Evolutionary conservation across 1,140 invertebrate species (phyloP), one percentile per base, ranked within the genome.

Genomic region (Brachionus angularis): DNA sequence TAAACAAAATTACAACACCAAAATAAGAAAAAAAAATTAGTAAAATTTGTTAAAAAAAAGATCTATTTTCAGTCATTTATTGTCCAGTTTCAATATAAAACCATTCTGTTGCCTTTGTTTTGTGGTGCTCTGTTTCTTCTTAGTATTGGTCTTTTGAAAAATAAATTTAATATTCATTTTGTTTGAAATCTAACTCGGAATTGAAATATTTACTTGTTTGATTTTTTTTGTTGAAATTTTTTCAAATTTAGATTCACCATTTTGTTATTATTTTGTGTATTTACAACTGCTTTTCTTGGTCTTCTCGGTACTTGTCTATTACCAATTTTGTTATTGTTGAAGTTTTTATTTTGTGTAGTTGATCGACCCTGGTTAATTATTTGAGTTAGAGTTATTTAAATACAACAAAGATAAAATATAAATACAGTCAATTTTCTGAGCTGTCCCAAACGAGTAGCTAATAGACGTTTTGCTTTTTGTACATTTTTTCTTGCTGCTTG

Each of bases 401-500:
- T n/a, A n/a, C n/a, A n/a, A n/a, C n/a, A n/a, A n/a, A n/a, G n/a
- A n/a, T n/a, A n/a, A n/a, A n/a, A n/a, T n/a, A n/a, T n/a, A n/a
- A n/a, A n/a, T n/a, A 58, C 53, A 23, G 53, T 18, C 23, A 58
- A 23, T n/a, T 58, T n/a, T 36, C 39, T 58, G 3, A 58, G 33
- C 39, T 58, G 21, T 5, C 33, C 23, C 8, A 58, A 23, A 23
- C 53, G 33, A 34, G 36, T 58, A 10, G 53, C 53, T 1, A 58
- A 23, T 21, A 67, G 21, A 18, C 62, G 39, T 14, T 67, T 67
- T 0, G 62, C 62, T 47, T 67, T 67, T 33, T 67, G 29, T 25
- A 67, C 16, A 67, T 67, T 67, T 67, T 67, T 67, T 12, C 18
- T 67, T 0, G 62, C 62, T 33, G 14, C 18, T 50, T 50, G 16